Evolutionary conservation across 2,113 vertebrate species (phyloP), one percentile per base, ranked within the genome.

Genomic region (Callopanchax toddi): DNA sequence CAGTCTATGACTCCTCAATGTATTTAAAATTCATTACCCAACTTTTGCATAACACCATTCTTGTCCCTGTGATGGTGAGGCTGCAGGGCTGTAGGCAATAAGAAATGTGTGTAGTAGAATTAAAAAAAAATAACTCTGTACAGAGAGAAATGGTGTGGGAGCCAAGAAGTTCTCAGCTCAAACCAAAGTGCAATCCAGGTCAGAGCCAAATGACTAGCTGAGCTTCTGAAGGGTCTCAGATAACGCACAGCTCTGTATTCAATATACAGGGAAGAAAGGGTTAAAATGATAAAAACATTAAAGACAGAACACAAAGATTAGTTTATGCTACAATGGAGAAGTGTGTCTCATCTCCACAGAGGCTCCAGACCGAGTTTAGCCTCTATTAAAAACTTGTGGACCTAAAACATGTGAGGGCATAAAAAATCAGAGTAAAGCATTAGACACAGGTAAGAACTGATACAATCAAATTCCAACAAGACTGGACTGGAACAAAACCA

Each of bases 21-120:
- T 23, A 54, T 87, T 89, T 88, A 78, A 85, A 89, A 90, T 79
- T 74, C 72, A 87, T 89, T 85, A 87, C 71, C 44, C 46, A n/a
- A 21, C 37, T 65, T 74, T 81, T 77, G 67, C 81, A 82, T 57
- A 75, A 74, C 62, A 17, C 46, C 40, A 60, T 86, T 78, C 77
- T 71, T 76, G 81, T 86, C 74, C 62, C 60, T 36, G 60, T 59
- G 65, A 62, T 54, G 62, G 81, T 84, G 66, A 86, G 74, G 74
- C 62, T 58, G 52, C 22, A 60, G 16, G 10, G 52, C 69, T 78
- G 45, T 64, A 86, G 83, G 83, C 79, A 82, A 60, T 11, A 3
- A 42, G 34, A 52, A 50, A 67, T 66, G 60, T 63, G 68, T 75
- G 57, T 81, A 69, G 73, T 81, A 83, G 59, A 60, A 63, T 71